These are phyloP conservation scores for Hystrix cristata DNA, from an alignment of 2,113 vertebrate genomes.

Conservation along the genomic window DNA sequence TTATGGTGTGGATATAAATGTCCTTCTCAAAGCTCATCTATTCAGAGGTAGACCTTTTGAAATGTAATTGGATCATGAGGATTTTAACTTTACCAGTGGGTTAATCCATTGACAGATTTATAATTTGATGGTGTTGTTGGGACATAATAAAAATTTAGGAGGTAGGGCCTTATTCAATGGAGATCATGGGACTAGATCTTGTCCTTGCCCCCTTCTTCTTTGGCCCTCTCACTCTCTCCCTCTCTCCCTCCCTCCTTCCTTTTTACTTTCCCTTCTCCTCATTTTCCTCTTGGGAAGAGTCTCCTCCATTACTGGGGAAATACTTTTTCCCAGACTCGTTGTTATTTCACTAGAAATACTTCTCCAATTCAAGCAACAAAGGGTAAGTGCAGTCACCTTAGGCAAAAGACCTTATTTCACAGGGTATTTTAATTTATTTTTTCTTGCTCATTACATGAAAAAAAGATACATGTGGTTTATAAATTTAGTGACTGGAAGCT, in stretches of 20 bases:
- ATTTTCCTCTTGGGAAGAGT: neutral
- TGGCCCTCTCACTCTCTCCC: neutral
- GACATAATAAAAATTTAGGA: neutral
- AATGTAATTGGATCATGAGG: neutral
- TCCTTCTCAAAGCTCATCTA: neutral
- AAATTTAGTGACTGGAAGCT: neutral
- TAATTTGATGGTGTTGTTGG: neutral
- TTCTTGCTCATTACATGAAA: neutral
- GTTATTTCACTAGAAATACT: slow-evolving; percentile 18
- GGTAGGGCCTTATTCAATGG: neutral
- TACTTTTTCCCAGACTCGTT: neutral
- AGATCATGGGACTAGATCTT: neutral
- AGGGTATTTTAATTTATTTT: neutral
- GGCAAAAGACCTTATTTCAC: neutral
- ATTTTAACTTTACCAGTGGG: neutral
- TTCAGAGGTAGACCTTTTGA: neutral
- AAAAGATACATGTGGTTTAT: neutral
- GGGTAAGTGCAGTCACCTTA: neutral
- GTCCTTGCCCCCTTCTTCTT: neutral
- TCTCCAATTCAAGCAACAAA: neutral
- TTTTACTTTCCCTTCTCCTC: neutral
- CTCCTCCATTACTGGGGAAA: neutral
- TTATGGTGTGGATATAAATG: neutral
- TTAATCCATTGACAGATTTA: neutral
- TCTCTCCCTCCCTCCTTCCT: rapidly evolving